Percentiles rank a stretch among this genome's conserved stretches.
These are phyloP conservation scores for Cabera pusaria DNA, from an alignment of 2,888 invertebrate species.

Conservation along the genomic window DNA sequence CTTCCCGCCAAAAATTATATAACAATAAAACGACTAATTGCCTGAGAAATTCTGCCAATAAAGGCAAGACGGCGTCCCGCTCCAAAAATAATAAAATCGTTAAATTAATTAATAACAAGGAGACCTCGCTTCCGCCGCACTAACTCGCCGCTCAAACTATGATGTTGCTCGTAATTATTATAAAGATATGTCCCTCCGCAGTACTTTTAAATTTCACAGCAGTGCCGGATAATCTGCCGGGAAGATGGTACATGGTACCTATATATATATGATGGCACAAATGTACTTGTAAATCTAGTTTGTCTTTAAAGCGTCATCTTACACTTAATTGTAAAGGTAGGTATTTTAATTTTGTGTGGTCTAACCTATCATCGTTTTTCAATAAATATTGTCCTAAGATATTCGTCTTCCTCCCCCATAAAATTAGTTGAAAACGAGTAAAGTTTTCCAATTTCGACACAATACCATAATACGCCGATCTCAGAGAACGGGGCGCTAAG, in stretches of 20 bases:
- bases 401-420: constrained; percentile 60
- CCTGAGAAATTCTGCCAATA: constrained; percentile 77
- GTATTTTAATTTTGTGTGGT: neutral
- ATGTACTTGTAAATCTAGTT: too few relatives aligned
- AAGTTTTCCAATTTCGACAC: constrained; percentile 77
- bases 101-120: constrained; percentile 81
- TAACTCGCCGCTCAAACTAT: too few relatives aligned
- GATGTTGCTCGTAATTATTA: too few relatives aligned
- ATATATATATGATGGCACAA: too few relatives aligned
- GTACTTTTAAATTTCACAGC: too few relatives aligned
- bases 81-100: constrained; percentile 77
- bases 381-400: constrained; percentile 74
- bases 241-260: too few relatives aligned
- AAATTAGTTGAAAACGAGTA: constrained; percentile 72
- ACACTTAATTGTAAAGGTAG: too few relatives aligned
- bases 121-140: too few relatives aligned
- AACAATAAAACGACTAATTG: constrained; percentile 83
- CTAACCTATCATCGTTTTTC: constrained; percentile 34
- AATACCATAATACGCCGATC: constrained; percentile 66
- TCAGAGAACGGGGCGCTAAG: constrained; percentile 17
- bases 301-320: too few relatives aligned
- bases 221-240: too few relatives aligned
- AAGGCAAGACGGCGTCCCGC: constrained; percentile 68
- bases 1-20: constrained; percentile 78
- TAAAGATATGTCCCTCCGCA: too few relatives aligned